A percentile compares a stretch with the other conserved stretches of the same genome.
Conservation (phyloP, 2,113 vertebrate genomes). For the Thalassoma bifasciatum region DNA sequence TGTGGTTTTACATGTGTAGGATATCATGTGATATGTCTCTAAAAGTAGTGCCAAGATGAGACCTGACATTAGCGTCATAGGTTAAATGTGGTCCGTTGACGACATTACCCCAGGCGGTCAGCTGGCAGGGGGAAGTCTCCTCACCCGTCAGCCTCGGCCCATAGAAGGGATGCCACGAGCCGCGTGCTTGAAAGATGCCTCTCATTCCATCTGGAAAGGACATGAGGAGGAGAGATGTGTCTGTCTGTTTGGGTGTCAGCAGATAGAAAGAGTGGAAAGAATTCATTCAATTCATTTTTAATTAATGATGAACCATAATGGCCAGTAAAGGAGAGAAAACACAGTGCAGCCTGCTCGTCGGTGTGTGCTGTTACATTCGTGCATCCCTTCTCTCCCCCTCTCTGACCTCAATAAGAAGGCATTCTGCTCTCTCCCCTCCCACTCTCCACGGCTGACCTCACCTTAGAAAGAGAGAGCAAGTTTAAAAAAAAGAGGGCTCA, state of each 20-base stretch:
- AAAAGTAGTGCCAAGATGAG: conserved; percentile 46
- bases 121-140: conserved; percentile 51
- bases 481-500: conserved; percentile 34
- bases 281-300: conserved; percentile 28
- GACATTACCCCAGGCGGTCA: conserved; percentile 54
- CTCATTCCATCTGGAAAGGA: conserved; percentile 68
- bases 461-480: conserved; percentile 67
- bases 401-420: conserved; percentile 78
- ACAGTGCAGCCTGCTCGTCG: conserved; percentile 16
- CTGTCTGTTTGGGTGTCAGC: conserved; percentile 32
- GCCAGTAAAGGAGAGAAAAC: conserved; percentile 24
- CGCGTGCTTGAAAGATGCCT: conserved; percentile 78
- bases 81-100: conserved; percentile 78
- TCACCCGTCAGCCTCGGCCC: conserved; percentile 61
- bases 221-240: conserved; percentile 42
- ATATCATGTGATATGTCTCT: conserved; percentile 66
- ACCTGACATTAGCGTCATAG: conserved; percentile 76
- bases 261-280: background rate
- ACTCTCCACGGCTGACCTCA: conserved; percentile 71
- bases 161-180: conserved; percentile 80
- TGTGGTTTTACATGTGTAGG: conserved; percentile 48
- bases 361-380: conserved; percentile 38
- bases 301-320: conserved; percentile 40
- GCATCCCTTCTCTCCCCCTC: conserved; percentile 51
- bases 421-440: conserved; percentile 63